Conservation (phyloP, 1,140 invertebrate genomes). For the Brachionus asplanchnoidis region DNA sequence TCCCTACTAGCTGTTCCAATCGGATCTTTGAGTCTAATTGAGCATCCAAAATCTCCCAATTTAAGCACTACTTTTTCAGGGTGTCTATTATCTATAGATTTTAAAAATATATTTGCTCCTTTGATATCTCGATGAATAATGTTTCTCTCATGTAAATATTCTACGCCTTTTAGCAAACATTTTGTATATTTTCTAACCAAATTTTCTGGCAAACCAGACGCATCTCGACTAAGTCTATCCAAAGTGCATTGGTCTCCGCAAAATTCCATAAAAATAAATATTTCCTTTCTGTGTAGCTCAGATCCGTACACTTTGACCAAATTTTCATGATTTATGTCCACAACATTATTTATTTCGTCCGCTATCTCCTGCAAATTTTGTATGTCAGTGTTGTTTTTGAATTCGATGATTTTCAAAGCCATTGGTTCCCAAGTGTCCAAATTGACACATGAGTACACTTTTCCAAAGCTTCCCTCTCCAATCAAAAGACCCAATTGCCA, state of each 20-base stretch:
- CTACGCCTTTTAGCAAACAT: constrained; percentile 23
- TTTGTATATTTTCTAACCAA: constrained; percentile 23
- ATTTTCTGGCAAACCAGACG: constrained; percentile 26
- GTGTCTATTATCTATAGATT: constrained; percentile 20
- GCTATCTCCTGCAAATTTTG: background rate
- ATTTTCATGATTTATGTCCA: constrained; percentile 37
- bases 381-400: background rate
- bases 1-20: constrained; percentile 49
- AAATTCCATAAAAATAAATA: constrained; percentile 42
- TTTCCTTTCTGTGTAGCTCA: constrained; percentile 28
- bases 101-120: constrained; percentile 51
- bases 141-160: constrained; percentile 78
- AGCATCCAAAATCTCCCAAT: constrained; percentile 54
- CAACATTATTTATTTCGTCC: constrained; percentile 30
- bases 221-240: background rate
- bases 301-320: constrained; percentile 32
- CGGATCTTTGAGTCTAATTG: constrained; percentile 53
- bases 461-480: constrained; percentile 35
- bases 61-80: constrained; percentile 22
- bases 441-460: constrained; percentile 39
- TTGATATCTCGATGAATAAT: constrained; percentile 96
- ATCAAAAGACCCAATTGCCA: constrained; percentile 38
- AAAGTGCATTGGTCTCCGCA: constrained; percentile 37
- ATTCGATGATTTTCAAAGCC: constrained; percentile 5
- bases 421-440: constrained; percentile 28